phyloP scores from a whole-genome alignment of 2,797 vertebrate species.

The Sitta carolinensis region DNA sequence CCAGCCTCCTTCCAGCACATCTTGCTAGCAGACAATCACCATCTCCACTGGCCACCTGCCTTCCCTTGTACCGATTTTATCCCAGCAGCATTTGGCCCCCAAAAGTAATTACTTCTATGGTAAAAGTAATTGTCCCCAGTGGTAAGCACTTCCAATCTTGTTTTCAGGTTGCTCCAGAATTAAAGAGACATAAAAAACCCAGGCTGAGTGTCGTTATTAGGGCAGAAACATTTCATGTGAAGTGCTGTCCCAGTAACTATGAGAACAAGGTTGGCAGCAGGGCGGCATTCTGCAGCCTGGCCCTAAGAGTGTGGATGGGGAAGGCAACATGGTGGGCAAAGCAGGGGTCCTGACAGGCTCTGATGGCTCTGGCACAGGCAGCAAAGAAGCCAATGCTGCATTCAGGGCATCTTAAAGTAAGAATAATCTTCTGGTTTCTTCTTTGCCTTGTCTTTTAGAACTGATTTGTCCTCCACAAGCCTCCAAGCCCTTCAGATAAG shows the following conservation, averaged over 20 bases:
- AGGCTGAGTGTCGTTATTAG: neutral
- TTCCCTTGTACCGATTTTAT: neutral
- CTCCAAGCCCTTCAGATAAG: neutral
- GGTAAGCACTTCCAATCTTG: neutral
- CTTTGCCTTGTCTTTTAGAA: neutral
- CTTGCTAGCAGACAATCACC: neutral
- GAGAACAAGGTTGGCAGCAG: neutral
- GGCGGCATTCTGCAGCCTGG: neutral
- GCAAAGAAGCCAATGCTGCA: neutral
- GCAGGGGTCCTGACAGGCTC: rapidly evolving
- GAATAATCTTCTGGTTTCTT: neutral
- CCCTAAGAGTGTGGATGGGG: rapidly evolving
- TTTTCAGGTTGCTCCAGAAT: neutral
- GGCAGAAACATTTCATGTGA: neutral
- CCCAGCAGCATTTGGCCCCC: neutral
- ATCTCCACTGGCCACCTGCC: neutral
- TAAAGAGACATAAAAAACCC: neutral
- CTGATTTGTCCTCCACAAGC: neutral
- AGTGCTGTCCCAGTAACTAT: neutral
- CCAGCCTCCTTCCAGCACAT: neutral
- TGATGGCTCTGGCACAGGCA: neutral
- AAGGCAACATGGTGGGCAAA: rapidly evolving
- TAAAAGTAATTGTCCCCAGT: neutral
- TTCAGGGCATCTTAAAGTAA: neutral
- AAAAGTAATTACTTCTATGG: neutral